A percentile compares a stretch with the other conserved stretches of the same genome.
Evolutionary conservation across 2,888 invertebrate species (phyloP).

Genomic region (Lasioglossum oenotherae): DNA sequence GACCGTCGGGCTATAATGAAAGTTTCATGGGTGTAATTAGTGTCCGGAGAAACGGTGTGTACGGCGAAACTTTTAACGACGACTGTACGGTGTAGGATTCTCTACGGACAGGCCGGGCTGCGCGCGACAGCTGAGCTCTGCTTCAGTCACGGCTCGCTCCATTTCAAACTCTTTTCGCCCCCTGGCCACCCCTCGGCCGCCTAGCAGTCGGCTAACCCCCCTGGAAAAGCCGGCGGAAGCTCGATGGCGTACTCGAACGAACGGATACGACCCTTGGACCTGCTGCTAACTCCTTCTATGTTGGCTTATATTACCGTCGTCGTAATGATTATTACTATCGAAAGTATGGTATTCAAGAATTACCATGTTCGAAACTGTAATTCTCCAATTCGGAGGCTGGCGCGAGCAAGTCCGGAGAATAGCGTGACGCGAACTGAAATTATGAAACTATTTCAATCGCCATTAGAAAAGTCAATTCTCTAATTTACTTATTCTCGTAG

Average conservation of each 20-base stretch:
- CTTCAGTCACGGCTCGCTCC: constrained; percentile 71
- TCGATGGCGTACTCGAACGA: constrained; percentile 55
- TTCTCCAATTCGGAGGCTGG: no score
- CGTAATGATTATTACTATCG: neutral
- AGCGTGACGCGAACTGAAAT: no score
- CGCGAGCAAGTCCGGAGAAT: no score
- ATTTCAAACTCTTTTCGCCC: constrained; percentile 70
- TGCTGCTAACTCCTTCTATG: neutral
- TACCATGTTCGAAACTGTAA: no score
- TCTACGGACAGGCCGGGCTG: constrained; percentile 69
- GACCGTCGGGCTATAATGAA: constrained; percentile 28
- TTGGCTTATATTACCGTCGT: neutral
- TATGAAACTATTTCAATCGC: neutral
- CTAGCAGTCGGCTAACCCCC: constrained; percentile 3
- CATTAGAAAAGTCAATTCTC: neutral
- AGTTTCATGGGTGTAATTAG: constrained; percentile 50
- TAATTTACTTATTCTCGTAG: neutral
- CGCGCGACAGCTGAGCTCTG: constrained; percentile 73
- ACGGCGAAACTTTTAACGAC: constrained; percentile 63
- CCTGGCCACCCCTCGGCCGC: neutral
- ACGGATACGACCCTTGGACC: constrained; percentile 44
- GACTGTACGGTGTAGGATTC: constrained; percentile 67
- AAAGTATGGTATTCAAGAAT: no score
- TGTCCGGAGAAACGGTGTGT: constrained; percentile 35
- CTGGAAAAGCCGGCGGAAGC: constrained; percentile 55